Percentiles rank a stretch among this genome's conserved stretches.
Conservation (phyloP, 1,140 invertebrate genomes). For the Oncopodura yosiiana region DNA sequence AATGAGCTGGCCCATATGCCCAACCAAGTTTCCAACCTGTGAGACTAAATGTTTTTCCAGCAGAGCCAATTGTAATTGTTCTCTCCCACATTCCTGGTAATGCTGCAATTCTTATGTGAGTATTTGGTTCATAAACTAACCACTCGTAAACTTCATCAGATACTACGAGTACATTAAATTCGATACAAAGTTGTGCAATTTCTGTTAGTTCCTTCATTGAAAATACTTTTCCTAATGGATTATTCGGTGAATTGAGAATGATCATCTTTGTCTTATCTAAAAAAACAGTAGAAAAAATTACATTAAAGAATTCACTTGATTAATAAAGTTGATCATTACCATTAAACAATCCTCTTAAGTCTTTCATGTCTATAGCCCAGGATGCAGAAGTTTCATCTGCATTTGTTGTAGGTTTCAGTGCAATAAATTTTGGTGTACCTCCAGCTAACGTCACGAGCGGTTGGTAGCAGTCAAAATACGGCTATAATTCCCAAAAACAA, state of each 20-base stretch:
- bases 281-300: no score
- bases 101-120: constrained; percentile 74
- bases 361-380: constrained; percentile 17
- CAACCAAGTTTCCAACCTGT: constrained; percentile 98
- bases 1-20: constrained; percentile 74
- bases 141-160: constrained; percentile 98
- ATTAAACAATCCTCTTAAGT: constrained; percentile 17
- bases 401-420: constrained; percentile 63
- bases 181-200: constrained; percentile 79
- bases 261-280: constrained; percentile 93
- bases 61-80: constrained; percentile 92
- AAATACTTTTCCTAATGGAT: constrained; percentile 88
- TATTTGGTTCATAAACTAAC: constrained; percentile 74
- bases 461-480: constrained; percentile 96
- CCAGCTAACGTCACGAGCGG: constrained; percentile 85
- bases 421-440: constrained; percentile 75
- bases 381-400: constrained; percentile 9
- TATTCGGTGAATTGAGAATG: constrained; percentile 92
- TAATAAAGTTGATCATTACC: no score
- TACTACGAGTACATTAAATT: constrained; percentile 83
- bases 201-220: constrained; percentile 53
- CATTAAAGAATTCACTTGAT: no score
- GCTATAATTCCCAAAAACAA: no score
- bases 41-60: constrained; percentile 94
- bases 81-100: constrained; percentile 88